Evolutionary conservation across 2,113 vertebrate genomes (phyloP), one percentile per base, ranked within the genome.

Genomic region (Aptenodytes patagonicus): DNA sequence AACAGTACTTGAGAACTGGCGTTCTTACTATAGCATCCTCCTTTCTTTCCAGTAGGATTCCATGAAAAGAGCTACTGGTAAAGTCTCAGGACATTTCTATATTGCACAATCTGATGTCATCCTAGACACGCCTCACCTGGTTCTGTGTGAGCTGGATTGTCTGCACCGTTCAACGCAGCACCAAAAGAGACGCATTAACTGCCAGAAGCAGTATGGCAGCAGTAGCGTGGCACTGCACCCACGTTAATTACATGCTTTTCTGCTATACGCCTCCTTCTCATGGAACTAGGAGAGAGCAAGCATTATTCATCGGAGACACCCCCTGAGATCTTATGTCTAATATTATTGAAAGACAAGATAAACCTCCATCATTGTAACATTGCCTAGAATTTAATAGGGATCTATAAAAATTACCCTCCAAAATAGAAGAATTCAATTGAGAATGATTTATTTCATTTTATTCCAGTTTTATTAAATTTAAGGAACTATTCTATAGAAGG

Each of bases 391-490:
- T 95, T 91, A 94, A 94, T 38, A 89, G 22, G 34, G 16, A 61
- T 55, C 87, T 70, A 72, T 73, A 94, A 92, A 95, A 89, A 79
- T 65, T 89, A 91, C 44, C 55, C 36, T 91, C 49, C 49, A 76
- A 94, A 95, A 89, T n/a, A 79, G 80, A 58, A 36, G 16, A 85
- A 87, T 89, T 93, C 55, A 78, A 72, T 54, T 61, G 70, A 87
- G 78, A 72, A 79, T 52, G 2, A 75, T 91, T 89, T 91, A 71
- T 82, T 95, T 75, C 13, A 47, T 92, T 94, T 84, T 87, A 85
- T 83, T 90, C 34, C 44, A 36, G 61, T 61, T 57, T 69, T 90
- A 95, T 89, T 90, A 83, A 77, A 92, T 95, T 83, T 91, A 93
- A 88, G 69, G 87, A 93, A 80, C 60, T 92, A 51, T 88, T 90